phyloP scores from a whole-genome alignment of 2,888 invertebrate species.

The Schizaphis graminum region DNA sequence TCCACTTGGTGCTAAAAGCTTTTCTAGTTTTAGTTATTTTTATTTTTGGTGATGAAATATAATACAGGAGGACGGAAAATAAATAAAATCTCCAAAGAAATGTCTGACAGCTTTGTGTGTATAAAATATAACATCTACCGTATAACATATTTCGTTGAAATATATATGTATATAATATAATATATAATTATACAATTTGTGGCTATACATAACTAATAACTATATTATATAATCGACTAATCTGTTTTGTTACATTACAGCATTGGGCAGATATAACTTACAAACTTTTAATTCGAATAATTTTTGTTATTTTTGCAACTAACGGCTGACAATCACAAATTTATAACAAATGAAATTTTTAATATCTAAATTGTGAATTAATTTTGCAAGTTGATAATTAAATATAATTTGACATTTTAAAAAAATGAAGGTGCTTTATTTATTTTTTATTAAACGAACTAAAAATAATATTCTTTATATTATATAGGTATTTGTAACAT shows the following conservation, averaged over 20 bases:
- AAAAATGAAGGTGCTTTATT: background rate
- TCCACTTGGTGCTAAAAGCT: conserved; percentile 49
- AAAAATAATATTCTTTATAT: background rate
- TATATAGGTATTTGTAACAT: background rate
- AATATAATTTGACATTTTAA: background rate
- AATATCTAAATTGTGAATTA: background rate
- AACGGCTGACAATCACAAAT: background rate
- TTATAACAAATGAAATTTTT: background rate
- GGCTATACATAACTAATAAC: background rate
- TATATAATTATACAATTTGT: background rate
- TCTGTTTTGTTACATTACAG: background rate
- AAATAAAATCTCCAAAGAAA: background rate
- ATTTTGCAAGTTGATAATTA: background rate
- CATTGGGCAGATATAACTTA: background rate
- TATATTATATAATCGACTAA: background rate
- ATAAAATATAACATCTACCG: background rate
- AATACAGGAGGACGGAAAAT: background rate
- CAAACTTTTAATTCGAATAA: background rate
- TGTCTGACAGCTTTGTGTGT: background rate
- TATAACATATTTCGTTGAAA: background rate
- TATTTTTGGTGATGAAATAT: background rate
- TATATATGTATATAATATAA: background rate
- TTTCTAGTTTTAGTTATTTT: conserved; percentile 18
- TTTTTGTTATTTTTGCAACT: background rate
- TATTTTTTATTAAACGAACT: background rate